Conservation (phyloP, 2,888 invertebrate genomes). For the Stomorhina lunata region DNA sequence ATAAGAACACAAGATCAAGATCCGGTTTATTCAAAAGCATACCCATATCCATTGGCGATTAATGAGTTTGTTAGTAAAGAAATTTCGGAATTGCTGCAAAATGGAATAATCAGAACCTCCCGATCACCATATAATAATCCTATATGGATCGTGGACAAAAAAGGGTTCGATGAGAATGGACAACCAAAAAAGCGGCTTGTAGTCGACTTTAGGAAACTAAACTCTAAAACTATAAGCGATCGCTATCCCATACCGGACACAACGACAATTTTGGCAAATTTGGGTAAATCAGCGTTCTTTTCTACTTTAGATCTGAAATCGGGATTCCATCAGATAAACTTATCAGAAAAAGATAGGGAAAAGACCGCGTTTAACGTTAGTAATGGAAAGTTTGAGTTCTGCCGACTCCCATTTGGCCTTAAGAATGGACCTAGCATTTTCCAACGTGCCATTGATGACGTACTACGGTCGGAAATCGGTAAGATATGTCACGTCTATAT, state of each 20-base stretch:
- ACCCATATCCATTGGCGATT: conserved; percentile 23
- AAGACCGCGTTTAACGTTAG: conserved; percentile 66
- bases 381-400: conserved; percentile 74
- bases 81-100: conserved; percentile 19
- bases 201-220: conserved; percentile 47
- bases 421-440: conserved; percentile 74
- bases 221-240: conserved; percentile 21
- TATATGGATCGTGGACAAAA: conserved; percentile 40
- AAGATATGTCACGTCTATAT: conserved; percentile 61
- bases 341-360: conserved; percentile 36
- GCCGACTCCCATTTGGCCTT: conserved; percentile 75
- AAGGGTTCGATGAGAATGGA: conserved; percentile 33
- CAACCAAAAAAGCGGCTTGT: conserved; percentile 37
- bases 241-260: conserved; percentile 30
- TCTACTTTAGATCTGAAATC: conserved; percentile 36
- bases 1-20: conserved; percentile 44
- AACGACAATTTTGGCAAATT: conserved; percentile 21
- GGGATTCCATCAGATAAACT: conserved; percentile 36
- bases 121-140: conserved; percentile 40
- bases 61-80: conserved; percentile 19
- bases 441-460: conserved; percentile 52
- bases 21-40: conserved; percentile 33
- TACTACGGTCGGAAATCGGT: conserved; percentile 59
- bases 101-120: conserved; percentile 35
- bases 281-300: conserved; percentile 18